Evolutionary conservation across 2,113 vertebrate species (phyloP), one percentile per base, ranked within the genome.

Genomic region (Actenoides lindsayi): DNA sequence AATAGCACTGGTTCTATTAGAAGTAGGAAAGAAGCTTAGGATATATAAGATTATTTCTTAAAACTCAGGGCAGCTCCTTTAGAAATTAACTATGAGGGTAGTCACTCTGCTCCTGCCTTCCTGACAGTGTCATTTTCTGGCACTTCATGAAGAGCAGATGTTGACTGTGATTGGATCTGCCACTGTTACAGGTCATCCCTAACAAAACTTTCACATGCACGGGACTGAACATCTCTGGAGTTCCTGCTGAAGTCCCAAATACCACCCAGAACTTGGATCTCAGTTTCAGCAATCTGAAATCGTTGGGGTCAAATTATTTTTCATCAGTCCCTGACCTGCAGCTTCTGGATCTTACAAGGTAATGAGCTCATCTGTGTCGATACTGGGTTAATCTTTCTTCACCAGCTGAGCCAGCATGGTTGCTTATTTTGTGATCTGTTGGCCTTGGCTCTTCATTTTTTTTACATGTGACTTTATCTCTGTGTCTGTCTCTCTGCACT

Each of bases 311-410:
- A 51, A 93, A 95, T 79, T 89, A 94, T 83, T 98, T 98, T 97
- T 95, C 95, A 17, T 90, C 35, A 5, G 87, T 98, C 14, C 89
- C 95, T 81, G 96, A 97, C 79, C 83, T 98, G 31, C 87, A 93
- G 42, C 62, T 97, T 84, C 96, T 98, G 89, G 98, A 98, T 88
- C 97, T 98, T 80, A 94, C 98, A 93, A 98, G 98, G 98, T 98
- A 97, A 96, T 51, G 31, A 90, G 33, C 5, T 54, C 10, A 46
- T 35, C 63, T 21, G 11, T 10, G 39, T 56, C n/a, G 31, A 10
- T 46, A 11, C 17, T 50, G 39, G 39, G 27, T 75, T 33, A 27
- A 68, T 39, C 78, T 78, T 69, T 23, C 24, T 90, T 86, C 63
- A 67, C 37, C 56, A 93, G 57, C 56, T 91, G 76, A 10, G n/a